phyloP scores from a whole-genome alignment of 2,113 vertebrate species.

The Furnarius figulus region DNA sequence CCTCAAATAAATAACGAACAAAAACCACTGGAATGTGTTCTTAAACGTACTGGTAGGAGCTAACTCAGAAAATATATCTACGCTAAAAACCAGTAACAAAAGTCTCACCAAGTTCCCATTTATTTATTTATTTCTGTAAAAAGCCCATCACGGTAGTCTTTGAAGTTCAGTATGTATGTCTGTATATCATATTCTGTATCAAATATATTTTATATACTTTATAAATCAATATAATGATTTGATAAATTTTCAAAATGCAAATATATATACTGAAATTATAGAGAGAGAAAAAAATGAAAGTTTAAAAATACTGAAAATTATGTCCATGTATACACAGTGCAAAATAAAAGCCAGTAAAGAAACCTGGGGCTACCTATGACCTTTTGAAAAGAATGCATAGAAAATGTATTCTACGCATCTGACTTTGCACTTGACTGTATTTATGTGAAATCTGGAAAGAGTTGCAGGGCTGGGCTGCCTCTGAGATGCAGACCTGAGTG shows the following conservation, averaged over 20 bases:
- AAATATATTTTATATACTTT: neutral
- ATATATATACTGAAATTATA: neutral
- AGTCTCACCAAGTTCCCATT: neutral
- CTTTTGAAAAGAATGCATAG: neutral
- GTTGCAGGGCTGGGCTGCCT: accelerated
- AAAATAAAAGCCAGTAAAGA: neutral
- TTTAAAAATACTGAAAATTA: neutral
- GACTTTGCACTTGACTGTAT: neutral
- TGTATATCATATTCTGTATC: neutral
- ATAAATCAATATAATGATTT: neutral
- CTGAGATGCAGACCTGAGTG: neutral
- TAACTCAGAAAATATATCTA: neutral
- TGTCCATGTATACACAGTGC: too few relatives aligned
- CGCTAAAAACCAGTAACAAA: neutral
- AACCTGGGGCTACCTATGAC: neutral
- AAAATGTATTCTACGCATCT: neutral
- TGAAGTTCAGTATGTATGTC: neutral
- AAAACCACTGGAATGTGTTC: neutral
- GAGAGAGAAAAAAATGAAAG: neutral
- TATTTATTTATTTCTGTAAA: neutral
- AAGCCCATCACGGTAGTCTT: neutral
- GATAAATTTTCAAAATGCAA: neutral
- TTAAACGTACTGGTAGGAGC: neutral
- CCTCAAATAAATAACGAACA: neutral
- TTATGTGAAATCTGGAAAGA: neutral